Percentiles rank a stretch among this genome's conserved stretches.
phyloP scores from a whole-genome alignment of 37 sponge, comb jelly and placozoan genomes.

The Geodia barretti region DNA sequence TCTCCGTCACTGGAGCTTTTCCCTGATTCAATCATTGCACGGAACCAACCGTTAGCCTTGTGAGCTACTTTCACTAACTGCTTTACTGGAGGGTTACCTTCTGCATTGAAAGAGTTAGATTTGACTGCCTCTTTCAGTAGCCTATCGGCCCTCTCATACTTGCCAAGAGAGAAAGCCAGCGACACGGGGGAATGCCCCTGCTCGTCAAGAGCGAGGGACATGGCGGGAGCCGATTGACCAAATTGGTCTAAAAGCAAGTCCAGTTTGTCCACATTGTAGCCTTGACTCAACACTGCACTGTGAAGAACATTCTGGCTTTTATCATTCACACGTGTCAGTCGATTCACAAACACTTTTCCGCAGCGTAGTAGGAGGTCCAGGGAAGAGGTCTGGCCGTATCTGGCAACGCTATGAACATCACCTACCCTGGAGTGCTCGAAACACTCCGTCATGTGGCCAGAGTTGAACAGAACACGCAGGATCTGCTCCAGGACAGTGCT shows the following conservation, averaged over 20 bases:
- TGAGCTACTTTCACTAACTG: no score
- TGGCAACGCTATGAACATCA: neutral
- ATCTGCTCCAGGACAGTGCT: neutral
- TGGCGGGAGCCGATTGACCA: neutral
- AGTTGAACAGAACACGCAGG: neutral
- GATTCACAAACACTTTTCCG: neutral
- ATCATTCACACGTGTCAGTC: neutral
- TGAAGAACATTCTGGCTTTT: conserved; percentile 2
- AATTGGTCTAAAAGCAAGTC: conserved; percentile 1
- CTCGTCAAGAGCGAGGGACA: neutral
- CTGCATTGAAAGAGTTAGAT: no score
- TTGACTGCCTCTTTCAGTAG: neutral
- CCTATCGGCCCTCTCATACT: neutral
- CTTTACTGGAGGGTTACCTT: no score
- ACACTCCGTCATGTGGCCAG: neutral
- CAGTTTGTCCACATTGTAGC: conserved; percentile 12
- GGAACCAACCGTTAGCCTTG: neutral
- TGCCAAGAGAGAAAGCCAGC: conserved; percentile 39
- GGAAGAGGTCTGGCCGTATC: neutral
- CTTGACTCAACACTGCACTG: conserved; percentile 17
- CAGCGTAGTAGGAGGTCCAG: neutral
- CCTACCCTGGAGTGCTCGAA: neutral
- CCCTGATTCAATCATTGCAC: no score
- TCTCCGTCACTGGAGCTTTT: no score
- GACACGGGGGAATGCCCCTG: conserved; percentile 16